phyloP scores from a whole-genome alignment of 2,888 invertebrate species.

The Folsomia manolachei region DNA sequence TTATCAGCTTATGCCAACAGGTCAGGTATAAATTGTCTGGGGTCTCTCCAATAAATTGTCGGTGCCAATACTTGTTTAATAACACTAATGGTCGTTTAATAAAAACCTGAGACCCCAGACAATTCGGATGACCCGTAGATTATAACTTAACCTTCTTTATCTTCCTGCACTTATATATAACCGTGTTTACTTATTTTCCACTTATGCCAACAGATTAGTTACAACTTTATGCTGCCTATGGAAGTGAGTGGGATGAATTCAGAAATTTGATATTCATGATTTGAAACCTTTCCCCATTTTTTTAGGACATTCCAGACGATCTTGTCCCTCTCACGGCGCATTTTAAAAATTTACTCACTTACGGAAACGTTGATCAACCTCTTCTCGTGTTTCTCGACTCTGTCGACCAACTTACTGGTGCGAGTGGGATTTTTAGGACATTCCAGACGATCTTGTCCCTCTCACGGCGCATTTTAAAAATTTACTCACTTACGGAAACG shows the following conservation, averaged over 20 bases:
- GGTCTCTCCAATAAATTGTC: too few species aligned
- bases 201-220: conserved; percentile 92
- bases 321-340: conserved; percentile 91
- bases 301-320: conserved; percentile 87
- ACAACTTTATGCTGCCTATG: conserved; percentile 85
- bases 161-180: too few species aligned
- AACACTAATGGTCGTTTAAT: too few species aligned
- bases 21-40: too few species aligned
- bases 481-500: conserved; percentile 74
- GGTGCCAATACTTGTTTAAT: too few species aligned
- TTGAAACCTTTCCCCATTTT: too few species aligned
- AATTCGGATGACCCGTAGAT: too few species aligned
- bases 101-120: too few species aligned
- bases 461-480: conserved; percentile 95
- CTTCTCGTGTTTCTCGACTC: conserved; percentile 90
- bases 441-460: conserved; percentile 93
- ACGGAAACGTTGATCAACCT: conserved; percentile 78
- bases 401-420: conserved; percentile 92
- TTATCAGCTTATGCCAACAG: conserved; percentile 95
- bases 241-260: too few species aligned
- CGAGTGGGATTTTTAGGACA: conserved; percentile 62
- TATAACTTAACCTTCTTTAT: too few species aligned
- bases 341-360: conserved; percentile 86
- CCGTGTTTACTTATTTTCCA: too few species aligned
- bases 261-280: too few species aligned